Conservation (phyloP, 2,113 vertebrate species). For the Pelusios castaneus region DNA sequence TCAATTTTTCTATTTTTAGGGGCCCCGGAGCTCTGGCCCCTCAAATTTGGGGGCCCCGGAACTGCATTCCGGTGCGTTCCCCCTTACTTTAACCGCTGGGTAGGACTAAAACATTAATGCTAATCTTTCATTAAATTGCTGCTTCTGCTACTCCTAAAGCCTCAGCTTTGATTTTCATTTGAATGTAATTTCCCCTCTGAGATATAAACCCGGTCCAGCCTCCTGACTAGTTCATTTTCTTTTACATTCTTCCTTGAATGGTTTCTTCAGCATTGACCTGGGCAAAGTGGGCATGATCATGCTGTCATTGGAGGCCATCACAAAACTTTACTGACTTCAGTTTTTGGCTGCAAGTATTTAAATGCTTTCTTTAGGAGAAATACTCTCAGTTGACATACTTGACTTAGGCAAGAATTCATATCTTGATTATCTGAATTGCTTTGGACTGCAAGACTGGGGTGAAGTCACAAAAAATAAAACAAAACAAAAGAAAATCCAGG, state of each 20-base stretch:
- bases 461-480: conserved; percentile 31
- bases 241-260: background rate
- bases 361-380: conserved; percentile 4
- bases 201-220: background rate
- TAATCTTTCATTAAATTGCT: conserved; percentile 31
- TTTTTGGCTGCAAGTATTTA: conserved; percentile 3
- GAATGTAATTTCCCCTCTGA: conserved; percentile 17
- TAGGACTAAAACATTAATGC: conserved; percentile 8
- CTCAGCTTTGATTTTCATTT: background rate
- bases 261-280: background rate
- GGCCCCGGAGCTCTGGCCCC: too few relatives aligned
- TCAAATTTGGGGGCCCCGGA: too few relatives aligned
- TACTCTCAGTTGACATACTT: background rate
- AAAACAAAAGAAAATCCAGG: too few relatives aligned
- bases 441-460: background rate
- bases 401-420: background rate
- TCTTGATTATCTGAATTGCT: background rate
- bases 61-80: too few relatives aligned
- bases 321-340: background rate
- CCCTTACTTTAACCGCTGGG: too few relatives aligned
- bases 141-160: background rate
- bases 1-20: too few relatives aligned
- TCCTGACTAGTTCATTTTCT: background rate
- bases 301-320: background rate
- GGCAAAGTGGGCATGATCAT: background rate